Evolutionary conservation across 2,113 vertebrate genomes (phyloP).

Genomic region (Plestiodon gilberti): DNA sequence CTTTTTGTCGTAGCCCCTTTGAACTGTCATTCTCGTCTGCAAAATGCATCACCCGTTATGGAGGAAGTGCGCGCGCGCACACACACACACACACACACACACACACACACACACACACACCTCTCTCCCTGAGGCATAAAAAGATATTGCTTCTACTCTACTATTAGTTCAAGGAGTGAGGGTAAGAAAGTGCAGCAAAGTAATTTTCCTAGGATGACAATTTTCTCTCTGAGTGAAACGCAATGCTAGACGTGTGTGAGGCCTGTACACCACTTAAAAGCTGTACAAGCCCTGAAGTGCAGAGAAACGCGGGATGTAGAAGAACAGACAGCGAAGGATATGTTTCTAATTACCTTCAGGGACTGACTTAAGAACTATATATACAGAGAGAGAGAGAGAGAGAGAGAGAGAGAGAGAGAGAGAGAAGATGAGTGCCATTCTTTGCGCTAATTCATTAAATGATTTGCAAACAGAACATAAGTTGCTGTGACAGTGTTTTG

Average conservation of each 20-base stretch:
- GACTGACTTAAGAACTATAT: background rate
- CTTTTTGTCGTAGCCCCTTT: background rate
- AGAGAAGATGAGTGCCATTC: background rate
- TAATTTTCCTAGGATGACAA: slow-evolving; percentile 10
- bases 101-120: too few species aligned
- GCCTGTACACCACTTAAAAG: background rate
- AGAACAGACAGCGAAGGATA: background rate
- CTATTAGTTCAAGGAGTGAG: background rate
- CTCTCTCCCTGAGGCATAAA: background rate
- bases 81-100: too few species aligned
- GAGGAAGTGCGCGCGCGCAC: too few species aligned
- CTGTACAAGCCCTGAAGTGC: background rate
- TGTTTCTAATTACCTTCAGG: background rate
- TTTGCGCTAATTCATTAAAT: background rate
- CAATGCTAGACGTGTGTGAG: background rate
- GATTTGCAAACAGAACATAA: background rate
- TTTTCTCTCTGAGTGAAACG: background rate
- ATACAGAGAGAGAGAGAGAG: too few species aligned
- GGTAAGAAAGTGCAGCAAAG: slow-evolving; percentile 1
- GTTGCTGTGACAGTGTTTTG: background rate
- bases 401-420: too few species aligned
- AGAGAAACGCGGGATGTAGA: background rate
- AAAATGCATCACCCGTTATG: background rate
- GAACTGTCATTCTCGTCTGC: background rate
- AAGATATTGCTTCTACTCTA: background rate